Evolutionary conservation across 2,888 invertebrate genomes (phyloP), one percentile per base, ranked within the genome.

Genomic region (Epinotia nisella): DNA sequence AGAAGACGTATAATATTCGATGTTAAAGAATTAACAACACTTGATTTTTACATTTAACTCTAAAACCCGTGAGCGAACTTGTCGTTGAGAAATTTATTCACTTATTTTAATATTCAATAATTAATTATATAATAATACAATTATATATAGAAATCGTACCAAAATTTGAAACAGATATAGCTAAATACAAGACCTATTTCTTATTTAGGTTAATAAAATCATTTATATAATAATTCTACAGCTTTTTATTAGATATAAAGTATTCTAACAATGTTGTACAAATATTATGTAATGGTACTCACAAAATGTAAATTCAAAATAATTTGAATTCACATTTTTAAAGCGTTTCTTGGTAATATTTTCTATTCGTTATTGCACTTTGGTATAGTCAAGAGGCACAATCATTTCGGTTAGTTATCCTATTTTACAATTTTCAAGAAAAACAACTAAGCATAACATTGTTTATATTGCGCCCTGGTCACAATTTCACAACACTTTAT

Each of bases 41-140:
- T 74, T 73, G 66, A 71, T 41, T 62, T 75, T 74, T 76, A 77
- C 75, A 76, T 69, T 76, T 74, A 75, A 67, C 73, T 74, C 74
- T 78, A 69, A 76, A 78, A 88, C 88, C 88, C 88, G 89, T 89
- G 82, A 85, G 80, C 83, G 88, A 89, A 89, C 88, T 88, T 87
- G 87, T 85, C 74, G 62, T 71, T 74, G 62, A 69, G 61, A 69
- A 69, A 19, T 62, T 64, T 17, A 21, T 49, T 64, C 45, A 72
- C 73, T 59, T 73, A 73, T 35, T 64, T 41, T 51, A 72, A 73
- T 58, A 73, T 68, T 68, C 21, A 72, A 67, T 56, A 4, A 35
- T 68, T 59, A 59, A 45, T 60, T 49, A 5, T 29, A 9, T 60
- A 11, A 64, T 29, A 64, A 45, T 62, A 49, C n/a, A 49, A 62